Base-by-base conservation (phyloP, 1,140 invertebrate species). In the Tribolium castaneum region DNA sequence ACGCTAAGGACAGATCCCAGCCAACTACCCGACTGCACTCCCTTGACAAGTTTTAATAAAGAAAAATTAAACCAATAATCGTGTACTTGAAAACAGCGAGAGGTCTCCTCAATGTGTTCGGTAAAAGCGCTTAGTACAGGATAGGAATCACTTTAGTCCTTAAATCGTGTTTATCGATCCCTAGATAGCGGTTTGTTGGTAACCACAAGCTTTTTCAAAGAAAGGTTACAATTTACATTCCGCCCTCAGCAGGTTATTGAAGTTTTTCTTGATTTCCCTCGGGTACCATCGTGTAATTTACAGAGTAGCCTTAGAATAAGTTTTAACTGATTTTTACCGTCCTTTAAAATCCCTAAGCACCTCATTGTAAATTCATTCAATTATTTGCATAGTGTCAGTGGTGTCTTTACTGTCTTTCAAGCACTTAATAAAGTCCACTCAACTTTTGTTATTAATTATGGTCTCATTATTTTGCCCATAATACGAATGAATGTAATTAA, bases 201-300 rank as follows among this genome's bases (percentile, higher is more conserved):
- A 74, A 74, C 71, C 70, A 54, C 71, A 7, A 12, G 71, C 50
- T 78, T 54, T 54, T 34, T 78, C 35, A 71, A 73, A 78, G 70
- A 78, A 73, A 73, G 70, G 70, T 73, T 73, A 78, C 76, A 78
- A 73, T 78, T 78, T 78, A 72, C 70, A 78, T 73, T 78, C 76
- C 39, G 52, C 52, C 76, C 70, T 78, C 70, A 59, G 50, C 51
- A 71, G 70, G 50, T 78, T 72, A 78, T 78, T 73, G 70, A 73
- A 78, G 70, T 78, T 78, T 78, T 78, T 77, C 76, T 72, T 78
- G 76, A 78, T 78, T 78, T 78, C 76, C 76, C 76, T 62, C 14
- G 76, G 72, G 76, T 39, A 72, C 56, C 52, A 78, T 78, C 51
- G 56, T 66, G 30, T 22, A 76, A 76, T 62, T 76, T 62, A 75